A percentile compares a stretch with the other conserved stretches of the same genome.
These are phyloP conservation scores for Campoletis sonorensis DNA, from an alignment of 1,140 invertebrate species.

Conservation along the genomic window DNA sequence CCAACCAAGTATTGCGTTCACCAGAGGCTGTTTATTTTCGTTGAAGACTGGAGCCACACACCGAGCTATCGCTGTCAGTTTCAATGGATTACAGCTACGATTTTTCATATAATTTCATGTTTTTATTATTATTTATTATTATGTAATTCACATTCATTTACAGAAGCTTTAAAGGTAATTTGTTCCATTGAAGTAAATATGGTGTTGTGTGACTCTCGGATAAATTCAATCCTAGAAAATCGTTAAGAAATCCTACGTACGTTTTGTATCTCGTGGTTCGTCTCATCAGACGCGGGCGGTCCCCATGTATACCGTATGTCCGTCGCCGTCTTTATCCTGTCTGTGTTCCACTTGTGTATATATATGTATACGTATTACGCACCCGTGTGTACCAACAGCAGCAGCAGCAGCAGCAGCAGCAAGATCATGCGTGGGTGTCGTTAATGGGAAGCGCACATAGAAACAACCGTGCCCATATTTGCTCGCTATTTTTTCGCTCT, in stretches of 20 bases:
- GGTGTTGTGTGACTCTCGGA: conserved; percentile 51
- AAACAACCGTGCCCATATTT: conserved; percentile 55
- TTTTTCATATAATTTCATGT: too few species aligned
- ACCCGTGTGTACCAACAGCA: background rate
- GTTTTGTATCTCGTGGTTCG: conserved; percentile 53
- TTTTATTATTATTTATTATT: too few species aligned
- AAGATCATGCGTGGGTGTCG: conserved; percentile 50
- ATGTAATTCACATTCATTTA: background rate
- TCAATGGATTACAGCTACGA: too few species aligned
- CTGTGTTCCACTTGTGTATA: background rate
- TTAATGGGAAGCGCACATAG: conserved; percentile 56
- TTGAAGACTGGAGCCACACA: too few species aligned
- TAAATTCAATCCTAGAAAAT: conserved; percentile 66
- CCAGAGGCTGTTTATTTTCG: too few species aligned
- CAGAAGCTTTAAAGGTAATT: background rate
- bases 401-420: conserved; percentile 23
- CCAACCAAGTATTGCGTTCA: too few species aligned
- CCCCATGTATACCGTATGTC: conserved; percentile 25
- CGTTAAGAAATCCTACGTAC: conserved; percentile 60
- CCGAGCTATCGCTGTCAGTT: too few species aligned
- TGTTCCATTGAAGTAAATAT: background rate
- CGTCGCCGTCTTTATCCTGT: conserved; percentile 26
- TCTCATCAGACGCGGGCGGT: conserved; percentile 34
- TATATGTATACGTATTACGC: conserved; percentile 37
- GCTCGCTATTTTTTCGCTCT: conserved; percentile 48